phyloP scores from a whole-genome alignment of 1,140 invertebrate genomes.

The Drosophila guanche region DNA sequence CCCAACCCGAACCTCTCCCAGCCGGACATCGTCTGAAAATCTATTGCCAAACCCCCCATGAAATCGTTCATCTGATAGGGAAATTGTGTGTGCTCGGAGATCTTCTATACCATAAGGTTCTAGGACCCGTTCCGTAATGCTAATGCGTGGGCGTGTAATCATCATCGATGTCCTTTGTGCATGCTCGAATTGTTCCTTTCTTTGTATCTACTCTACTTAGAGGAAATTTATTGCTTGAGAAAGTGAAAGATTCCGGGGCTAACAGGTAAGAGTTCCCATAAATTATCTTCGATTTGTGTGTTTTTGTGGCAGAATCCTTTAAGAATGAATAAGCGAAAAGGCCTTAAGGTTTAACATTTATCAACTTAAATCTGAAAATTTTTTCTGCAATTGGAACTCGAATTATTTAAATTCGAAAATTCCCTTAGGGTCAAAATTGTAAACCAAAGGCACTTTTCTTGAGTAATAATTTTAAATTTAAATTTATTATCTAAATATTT shows the following conservation, averaged over 20 bases:
- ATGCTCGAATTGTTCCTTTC: constrained; percentile 15
- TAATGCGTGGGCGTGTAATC: constrained; percentile 73
- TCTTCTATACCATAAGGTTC: constrained; percentile 22
- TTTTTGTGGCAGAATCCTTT: neutral
- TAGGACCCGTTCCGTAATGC: constrained; percentile 18
- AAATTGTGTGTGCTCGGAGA: constrained; percentile 38
- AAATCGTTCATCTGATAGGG: constrained; percentile 66
- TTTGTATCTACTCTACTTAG: constrained; percentile 15
- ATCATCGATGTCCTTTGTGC: constrained; percentile 45
- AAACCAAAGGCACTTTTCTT: neutral
- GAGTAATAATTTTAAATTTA: neutral
- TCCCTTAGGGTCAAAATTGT: neutral
- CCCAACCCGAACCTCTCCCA: constrained; percentile 38
- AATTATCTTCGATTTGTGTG: constrained; percentile 6
- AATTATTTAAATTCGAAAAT: neutral
- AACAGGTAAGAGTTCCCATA: constrained; percentile 25
- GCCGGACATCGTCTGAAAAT: constrained; percentile 64
- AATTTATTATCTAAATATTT: neutral
- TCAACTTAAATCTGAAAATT: too few species aligned
- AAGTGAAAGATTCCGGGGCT: constrained; percentile 50
- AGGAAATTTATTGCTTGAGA: constrained; percentile 42
- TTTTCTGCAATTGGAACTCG: too few species aligned
- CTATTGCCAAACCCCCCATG: constrained; percentile 68
- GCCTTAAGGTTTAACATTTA: too few species aligned
- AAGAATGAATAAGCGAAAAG: too few species aligned